A percentile compares a stretch with the other conserved stretches of the same genome.
Conservation (phyloP, 2,888 invertebrate species). For the Balanococcus diminutus region DNA sequence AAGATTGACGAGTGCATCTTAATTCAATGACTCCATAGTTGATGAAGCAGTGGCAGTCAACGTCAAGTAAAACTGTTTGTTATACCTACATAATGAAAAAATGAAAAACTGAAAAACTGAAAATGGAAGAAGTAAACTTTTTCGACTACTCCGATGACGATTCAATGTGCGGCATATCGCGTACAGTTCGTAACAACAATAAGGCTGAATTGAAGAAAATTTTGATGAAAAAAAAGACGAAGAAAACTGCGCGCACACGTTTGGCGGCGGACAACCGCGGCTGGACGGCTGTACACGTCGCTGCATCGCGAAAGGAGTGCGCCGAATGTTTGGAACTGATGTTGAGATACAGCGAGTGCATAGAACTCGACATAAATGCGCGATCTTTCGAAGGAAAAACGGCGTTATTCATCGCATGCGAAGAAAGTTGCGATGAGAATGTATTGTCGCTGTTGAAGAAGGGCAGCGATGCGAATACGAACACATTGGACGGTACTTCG, state of each 20-base stretch:
- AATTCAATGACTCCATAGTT: no score
- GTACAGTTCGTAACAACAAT: background rate
- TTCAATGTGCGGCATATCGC: background rate
- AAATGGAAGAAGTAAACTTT: background rate
- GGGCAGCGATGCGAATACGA: background rate
- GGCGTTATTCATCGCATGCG: slow-evolving; percentile 22
- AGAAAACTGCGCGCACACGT: background rate
- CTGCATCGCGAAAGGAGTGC: background rate
- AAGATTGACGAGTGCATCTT: no score
- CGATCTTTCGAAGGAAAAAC: slow-evolving; percentile 37
- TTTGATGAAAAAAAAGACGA: background rate
- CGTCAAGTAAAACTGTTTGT: no score
- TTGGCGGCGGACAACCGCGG: slow-evolving; percentile 34
- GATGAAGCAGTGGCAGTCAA: no score
- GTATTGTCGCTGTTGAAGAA: background rate
- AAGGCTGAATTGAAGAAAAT: background rate
- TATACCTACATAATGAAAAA: no score
- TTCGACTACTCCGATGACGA: slow-evolving; percentile 6
- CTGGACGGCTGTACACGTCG: slow-evolving; percentile 49
- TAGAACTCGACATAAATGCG: background rate
- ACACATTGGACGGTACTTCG: background rate
- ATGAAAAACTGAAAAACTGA: background rate
- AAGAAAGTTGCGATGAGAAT: slow-evolving; percentile 8
- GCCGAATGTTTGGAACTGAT: slow-evolving; percentile 17
- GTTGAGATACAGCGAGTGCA: background rate